A percentile compares a stretch with the other conserved stretches of the same genome.
Conservation (phyloP, 2,888 invertebrate genomes). For the Ganaspis brasiliensis region DNA sequence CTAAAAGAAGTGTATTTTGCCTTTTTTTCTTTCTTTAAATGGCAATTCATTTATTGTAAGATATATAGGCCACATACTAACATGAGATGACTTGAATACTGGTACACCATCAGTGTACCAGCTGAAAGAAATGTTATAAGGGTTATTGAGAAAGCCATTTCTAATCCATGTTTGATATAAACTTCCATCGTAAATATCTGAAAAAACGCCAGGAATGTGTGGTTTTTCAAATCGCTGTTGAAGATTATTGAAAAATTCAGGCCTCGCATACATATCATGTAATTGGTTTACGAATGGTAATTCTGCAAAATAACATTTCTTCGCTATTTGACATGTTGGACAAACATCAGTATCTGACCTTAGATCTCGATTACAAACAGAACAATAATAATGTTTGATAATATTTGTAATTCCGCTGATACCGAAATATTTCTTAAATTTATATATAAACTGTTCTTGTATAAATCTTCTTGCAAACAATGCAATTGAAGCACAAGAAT, state of each 20-base stretch:
- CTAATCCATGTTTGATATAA: slow-evolving; percentile 49
- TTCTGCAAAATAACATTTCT: slow-evolving; percentile 45
- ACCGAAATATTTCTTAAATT: slow-evolving; percentile 39
- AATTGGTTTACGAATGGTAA: slow-evolving; percentile 44
- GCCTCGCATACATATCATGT: slow-evolving; percentile 42
- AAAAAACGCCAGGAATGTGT: slow-evolving; percentile 20
- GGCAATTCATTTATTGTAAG: background rate
- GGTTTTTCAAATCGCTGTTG: slow-evolving; percentile 47
- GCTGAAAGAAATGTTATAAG: background rate
- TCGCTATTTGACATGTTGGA: slow-evolving; percentile 33
- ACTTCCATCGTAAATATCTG: slow-evolving; percentile 49
- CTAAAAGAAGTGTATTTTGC: background rate
- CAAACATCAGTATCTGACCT: slow-evolving; percentile 40
- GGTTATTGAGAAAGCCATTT: slow-evolving; percentile 50
- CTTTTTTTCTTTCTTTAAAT: background rate
- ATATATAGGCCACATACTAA: background rate
- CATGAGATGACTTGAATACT: background rate
- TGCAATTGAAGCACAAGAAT: slow-evolving; percentile 41
- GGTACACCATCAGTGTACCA: background rate
- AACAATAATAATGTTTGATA: slow-evolving; percentile 53
- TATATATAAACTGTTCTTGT: slow-evolving; percentile 40
- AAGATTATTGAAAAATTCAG: slow-evolving; percentile 21
- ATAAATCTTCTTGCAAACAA: slow-evolving; percentile 11
- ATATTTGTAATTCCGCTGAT: background rate
- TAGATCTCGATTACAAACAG: slow-evolving; percentile 40